These are phyloP conservation scores for Trinectes maculatus DNA, from an alignment of 2,113 vertebrate genomes.

Conservation along the genomic window DNA sequence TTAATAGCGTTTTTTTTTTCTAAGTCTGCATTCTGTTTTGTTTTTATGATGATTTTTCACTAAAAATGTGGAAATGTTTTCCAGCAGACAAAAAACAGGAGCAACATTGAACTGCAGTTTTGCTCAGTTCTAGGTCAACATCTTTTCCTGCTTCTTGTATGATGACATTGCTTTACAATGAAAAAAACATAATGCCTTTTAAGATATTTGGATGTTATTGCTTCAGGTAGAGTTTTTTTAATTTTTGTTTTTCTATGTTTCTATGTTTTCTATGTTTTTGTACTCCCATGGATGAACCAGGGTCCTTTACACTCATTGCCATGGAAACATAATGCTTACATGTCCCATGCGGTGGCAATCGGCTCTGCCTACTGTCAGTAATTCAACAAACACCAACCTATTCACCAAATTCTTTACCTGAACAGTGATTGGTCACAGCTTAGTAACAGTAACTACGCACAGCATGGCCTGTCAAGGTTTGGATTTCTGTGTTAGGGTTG, in stretches of 20 bases:
- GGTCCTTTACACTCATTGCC: neutral
- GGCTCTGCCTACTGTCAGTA: neutral
- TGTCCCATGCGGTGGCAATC: neutral
- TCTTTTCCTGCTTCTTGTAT: neutral
- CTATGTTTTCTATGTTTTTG: constrained; percentile 19
- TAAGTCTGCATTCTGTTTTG: constrained; percentile 17
- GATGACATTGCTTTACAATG: neutral
- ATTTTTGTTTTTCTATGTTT: constrained; percentile 18
- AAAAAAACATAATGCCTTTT: constrained; percentile 10
- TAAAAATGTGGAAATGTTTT: neutral
- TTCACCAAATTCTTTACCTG: no score
- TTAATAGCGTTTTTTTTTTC: constrained; percentile 31
- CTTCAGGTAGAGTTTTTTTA: neutral
- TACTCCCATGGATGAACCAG: neutral
- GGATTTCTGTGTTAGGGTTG: neutral
- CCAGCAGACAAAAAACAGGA: neutral
- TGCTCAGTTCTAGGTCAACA: neutral
- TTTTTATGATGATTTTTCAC: constrained; percentile 16
- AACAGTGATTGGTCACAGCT: neutral
- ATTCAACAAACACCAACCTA: neutral
- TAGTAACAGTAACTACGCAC: neutral
- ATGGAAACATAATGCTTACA: constrained; percentile 11
- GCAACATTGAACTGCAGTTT: neutral
- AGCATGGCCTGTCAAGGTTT: neutral
- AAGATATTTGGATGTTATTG: neutral